Evolutionary conservation across 2,113 vertebrate genomes (phyloP).

Genomic region (Cinclus mexicanus): DNA sequence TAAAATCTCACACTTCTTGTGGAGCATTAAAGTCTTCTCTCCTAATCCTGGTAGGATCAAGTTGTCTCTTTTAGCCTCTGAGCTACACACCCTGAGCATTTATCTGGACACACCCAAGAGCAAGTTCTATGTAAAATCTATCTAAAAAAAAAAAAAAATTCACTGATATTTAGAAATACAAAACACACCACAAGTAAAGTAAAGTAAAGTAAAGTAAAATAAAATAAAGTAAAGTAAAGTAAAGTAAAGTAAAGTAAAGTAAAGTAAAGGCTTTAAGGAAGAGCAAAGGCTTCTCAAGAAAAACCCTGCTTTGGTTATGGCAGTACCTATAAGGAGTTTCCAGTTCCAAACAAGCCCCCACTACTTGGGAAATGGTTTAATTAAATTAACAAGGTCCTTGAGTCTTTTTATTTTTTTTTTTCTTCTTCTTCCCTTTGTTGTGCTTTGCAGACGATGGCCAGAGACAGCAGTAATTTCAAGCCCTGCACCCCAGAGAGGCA

Average conservation of each 20-base stretch:
- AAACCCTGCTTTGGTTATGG: neutral
- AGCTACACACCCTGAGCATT: neutral
- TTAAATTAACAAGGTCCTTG: neutral
- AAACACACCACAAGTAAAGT: neutral
- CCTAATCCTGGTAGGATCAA: neutral
- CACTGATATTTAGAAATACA: neutral
- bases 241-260: neutral
- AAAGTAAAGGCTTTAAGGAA: neutral
- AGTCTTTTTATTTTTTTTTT: neutral
- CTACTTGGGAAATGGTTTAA: neutral
- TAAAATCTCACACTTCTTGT: neutral
- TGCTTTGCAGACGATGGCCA: neutral
- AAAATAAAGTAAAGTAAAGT: no score
- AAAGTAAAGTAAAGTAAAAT: no score
- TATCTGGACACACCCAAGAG: neutral
- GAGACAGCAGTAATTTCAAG: neutral
- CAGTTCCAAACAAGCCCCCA: neutral
- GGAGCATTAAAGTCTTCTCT: neutral
- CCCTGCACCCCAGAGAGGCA: neutral
- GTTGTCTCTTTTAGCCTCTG: neutral
- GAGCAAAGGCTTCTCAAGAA: neutral
- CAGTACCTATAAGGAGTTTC: neutral
- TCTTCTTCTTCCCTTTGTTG: neutral
- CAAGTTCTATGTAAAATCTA: neutral
- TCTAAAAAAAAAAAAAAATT: neutral